phyloP scores from a whole-genome alignment of 2,888 invertebrate species.

The Athalia cordata region DNA sequence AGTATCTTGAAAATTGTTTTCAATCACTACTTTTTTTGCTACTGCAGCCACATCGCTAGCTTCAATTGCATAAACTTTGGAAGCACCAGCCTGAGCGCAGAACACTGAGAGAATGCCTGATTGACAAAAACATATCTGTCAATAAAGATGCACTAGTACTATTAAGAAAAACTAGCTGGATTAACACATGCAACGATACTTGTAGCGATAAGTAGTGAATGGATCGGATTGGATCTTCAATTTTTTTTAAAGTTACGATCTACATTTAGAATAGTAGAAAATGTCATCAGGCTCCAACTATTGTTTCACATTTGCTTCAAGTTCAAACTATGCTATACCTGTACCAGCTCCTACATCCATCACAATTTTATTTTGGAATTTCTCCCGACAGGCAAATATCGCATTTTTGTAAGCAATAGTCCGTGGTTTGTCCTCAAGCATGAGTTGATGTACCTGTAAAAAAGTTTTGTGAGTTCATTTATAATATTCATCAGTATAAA shows the following conservation, averaged over 20 bases:
- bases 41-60: slow-evolving; percentile 83
- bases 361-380: slow-evolving; percentile 86
- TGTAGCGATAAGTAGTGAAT: no score
- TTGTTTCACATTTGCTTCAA: no score
- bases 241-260: background rate
- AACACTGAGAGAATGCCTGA: slow-evolving; percentile 90
- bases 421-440: slow-evolving; percentile 86
- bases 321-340: slow-evolving; percentile 68
- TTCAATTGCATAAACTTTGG: slow-evolving; percentile 89
- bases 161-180: slow-evolving; percentile 40
- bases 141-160: no score
- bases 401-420: slow-evolving; percentile 88
- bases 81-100: slow-evolving; percentile 93
- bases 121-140: no score
- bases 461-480: slow-evolving; percentile 12
- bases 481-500: background rate
- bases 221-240: background rate
- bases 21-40: slow-evolving; percentile 80
- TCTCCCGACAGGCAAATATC: slow-evolving; percentile 80
- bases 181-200: background rate
- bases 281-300: no score
- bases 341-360: slow-evolving; percentile 92
- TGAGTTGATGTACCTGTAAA: slow-evolving; percentile 84
- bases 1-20: slow-evolving; percentile 81
- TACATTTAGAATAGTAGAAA: background rate